These are phyloP conservation scores for Lathamus discolor DNA, from an alignment of 2,113 vertebrate species.

Conservation along the genomic window DNA sequence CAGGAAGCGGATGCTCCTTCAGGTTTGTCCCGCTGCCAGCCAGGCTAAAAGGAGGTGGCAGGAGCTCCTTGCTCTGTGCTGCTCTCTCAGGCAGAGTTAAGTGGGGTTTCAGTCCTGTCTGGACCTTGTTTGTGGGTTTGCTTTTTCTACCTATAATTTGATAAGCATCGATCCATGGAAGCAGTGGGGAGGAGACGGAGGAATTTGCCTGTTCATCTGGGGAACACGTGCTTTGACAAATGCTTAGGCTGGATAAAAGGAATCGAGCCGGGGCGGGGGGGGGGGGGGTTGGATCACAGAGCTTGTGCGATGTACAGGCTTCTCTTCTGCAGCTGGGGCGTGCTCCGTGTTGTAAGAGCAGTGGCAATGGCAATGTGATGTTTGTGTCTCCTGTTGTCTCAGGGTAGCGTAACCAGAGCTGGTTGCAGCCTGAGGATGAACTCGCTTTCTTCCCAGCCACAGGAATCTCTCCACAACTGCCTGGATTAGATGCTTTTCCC, in stretches of 20 bases:
- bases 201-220: not conserved
- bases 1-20: not conserved
- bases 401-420: not conserved
- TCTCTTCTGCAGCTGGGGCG: not conserved
- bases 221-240: not conserved
- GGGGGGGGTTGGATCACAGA: not conserved
- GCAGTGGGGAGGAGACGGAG: not conserved
- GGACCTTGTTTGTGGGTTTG: rapidly evolving
- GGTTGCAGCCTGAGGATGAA: not conserved
- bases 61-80: not conserved
- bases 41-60: not conserved
- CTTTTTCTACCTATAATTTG: not conserved
- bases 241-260: not conserved
- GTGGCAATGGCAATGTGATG: not conserved
- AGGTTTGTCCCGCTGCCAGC: not conserved
- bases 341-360: not conserved
- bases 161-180: not conserved
- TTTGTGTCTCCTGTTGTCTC: slow-evolving; percentile 1
- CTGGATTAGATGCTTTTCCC: not conserved
- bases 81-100: not conserved
- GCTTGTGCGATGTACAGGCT: rapidly evolving
- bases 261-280: not conserved
- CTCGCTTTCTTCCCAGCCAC: slow-evolving; percentile 1
- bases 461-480: not conserved
- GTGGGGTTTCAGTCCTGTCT: not conserved